These are phyloP conservation scores for Xestia c-nigrum DNA, from an alignment of 2,888 invertebrate genomes.

Conservation along the genomic window DNA sequence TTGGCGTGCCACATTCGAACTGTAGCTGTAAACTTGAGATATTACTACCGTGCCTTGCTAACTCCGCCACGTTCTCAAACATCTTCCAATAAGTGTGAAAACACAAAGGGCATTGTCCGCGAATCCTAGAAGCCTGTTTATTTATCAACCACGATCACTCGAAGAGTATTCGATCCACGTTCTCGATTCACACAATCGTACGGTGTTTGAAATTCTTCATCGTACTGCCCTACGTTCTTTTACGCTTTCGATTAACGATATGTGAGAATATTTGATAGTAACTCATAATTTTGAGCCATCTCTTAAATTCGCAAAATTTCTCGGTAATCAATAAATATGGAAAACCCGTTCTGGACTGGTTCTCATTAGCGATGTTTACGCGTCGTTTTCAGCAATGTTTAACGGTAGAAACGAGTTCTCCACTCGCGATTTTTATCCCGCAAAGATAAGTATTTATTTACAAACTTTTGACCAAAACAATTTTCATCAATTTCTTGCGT, in stretches of 20 bases:
- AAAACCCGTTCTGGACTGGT: slow-evolving; percentile 81
- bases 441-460: slow-evolving; percentile 79
- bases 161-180: slow-evolving; percentile 87
- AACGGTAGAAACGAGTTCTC: slow-evolving; percentile 88
- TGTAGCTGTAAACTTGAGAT: slow-evolving; percentile 62
- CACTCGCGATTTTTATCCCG: slow-evolving; percentile 77
- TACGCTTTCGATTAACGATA: slow-evolving; percentile 71
- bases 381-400: slow-evolving; percentile 81
- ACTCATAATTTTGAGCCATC: slow-evolving; percentile 50
- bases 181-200: slow-evolving; percentile 87
- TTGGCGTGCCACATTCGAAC: slow-evolving; percentile 76
- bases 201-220: slow-evolving; percentile 83
- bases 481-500: slow-evolving; percentile 57
- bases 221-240: slow-evolving; percentile 78
- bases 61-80: slow-evolving; percentile 42
- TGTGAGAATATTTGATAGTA: slow-evolving; percentile 59
- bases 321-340: slow-evolving; percentile 72
- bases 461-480: slow-evolving; percentile 75
- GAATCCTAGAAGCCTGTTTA: slow-evolving; percentile 81
- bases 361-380: slow-evolving; percentile 77
- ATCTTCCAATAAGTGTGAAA: slow-evolving; percentile 62
- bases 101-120: slow-evolving; percentile 82
- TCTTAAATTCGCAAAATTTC: slow-evolving; percentile 66
- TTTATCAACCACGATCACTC: slow-evolving; percentile 83
- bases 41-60: slow-evolving; percentile 24